Percentiles rank a stretch among this genome's conserved stretches.
phyloP scores from a whole-genome alignment of 2,113 vertebrate genomes.

The Hydropotes inermis region DNA sequence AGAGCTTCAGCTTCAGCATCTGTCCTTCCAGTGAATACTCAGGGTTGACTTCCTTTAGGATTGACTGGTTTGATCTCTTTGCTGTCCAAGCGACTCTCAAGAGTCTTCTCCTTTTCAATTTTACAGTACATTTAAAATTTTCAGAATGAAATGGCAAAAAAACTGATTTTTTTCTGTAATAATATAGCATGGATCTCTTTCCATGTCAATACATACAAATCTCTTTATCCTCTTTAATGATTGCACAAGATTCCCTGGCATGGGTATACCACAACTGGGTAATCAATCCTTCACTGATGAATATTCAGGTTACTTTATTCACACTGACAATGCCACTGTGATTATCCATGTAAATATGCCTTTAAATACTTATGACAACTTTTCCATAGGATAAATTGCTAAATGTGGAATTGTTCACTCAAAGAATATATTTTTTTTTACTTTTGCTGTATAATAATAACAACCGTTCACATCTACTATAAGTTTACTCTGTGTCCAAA shows the following conservation, averaged over 20 bases:
- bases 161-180: not conserved
- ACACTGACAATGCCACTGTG: not conserved
- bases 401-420: too few relatives aligned
- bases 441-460: too few relatives aligned
- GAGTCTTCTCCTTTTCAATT: not conserved
- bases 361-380: not conserved
- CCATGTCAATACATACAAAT: too few relatives aligned
- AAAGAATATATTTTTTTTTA: not conserved
- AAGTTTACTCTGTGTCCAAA: not conserved
- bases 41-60: not conserved
- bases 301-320: not conserved
- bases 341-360: too few relatives aligned
- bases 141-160: constrained; percentile 2
- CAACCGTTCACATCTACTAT: not conserved
- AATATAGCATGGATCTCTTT: not conserved
- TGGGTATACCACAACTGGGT: rapidly evolving
- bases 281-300: rapidly evolving
- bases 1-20: not conserved
- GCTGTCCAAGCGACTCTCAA: not conserved
- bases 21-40: not conserved
- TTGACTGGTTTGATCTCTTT: not conserved
- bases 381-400: not conserved
- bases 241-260: not conserved
- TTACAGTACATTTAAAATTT: not conserved
- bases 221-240: not conserved